Evolutionary conservation across 2,113 vertebrate genomes (phyloP), one percentile per base, ranked within the genome.

Genomic region (Ciconia maguari): DNA sequence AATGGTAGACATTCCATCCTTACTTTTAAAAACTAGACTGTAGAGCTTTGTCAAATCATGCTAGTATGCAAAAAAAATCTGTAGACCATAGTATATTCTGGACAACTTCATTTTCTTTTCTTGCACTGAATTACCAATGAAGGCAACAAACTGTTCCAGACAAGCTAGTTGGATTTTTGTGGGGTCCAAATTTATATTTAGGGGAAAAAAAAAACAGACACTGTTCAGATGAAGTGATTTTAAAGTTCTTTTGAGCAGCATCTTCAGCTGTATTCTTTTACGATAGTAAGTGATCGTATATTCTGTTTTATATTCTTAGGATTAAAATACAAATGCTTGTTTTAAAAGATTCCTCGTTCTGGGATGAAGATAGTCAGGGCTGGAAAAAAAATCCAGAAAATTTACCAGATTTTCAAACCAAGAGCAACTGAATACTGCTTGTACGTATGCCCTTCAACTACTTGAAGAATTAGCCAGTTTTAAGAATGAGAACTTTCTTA

Each of bases 1-100:
- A 79, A 69, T 48, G 2, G 11, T 71, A 81, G 15, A 36, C 7
- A 55, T 44, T 44, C 9, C 38, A 52, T 38, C 16, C 64, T 80
- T 90, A 60, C 30, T 83, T 90, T 80, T 64, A 64, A 49, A 62
- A 58, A 52, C 4, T 30, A 86, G 18, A 44, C 25, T 66, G 16
- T 32, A 87, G 69, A 86, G 16, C 6, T 60, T 74, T 88, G 15
- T 74, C 15, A 86, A 70, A 41, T 78, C 14, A 46, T 32, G 6
- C 13, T 93, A 19, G 85, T 71, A 76, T 74, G 22, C 55, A 88
- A 96, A 94, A 68, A 4, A 88, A 26, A 83, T 65, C n/a, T 32
- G 44, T 52, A 89, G 29, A 68, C 71, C 10, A 42, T 25, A 29
- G 13, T 20, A 32, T 57, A 30, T 41, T 89, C 48, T 22, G 21